Base-by-base conservation (phyloP, 2,888 invertebrate species). In the Aelia acuminata region DNA sequence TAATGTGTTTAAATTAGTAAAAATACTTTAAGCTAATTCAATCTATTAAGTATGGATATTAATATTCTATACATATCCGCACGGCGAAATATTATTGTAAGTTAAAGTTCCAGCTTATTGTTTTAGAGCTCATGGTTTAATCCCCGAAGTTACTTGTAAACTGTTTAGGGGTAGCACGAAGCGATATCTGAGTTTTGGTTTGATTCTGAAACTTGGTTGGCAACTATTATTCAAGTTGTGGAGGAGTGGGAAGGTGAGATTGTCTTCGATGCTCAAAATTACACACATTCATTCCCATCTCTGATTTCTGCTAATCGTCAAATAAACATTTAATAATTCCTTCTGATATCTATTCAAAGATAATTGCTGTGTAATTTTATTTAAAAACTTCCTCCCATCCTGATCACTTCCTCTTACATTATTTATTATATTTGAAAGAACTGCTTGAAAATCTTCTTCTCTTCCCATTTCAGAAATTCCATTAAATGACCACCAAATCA, bases 151-250 rank as follows among this genome's bases (percentile, higher is more conserved):
- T 35, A 70, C 63, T 70, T 70, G 63, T 70, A 70, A n/a, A 26
- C 63, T 18, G 63, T 70, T 70, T 35, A 35, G 63, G 15, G 63
- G 20, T 31, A 70, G 35, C 31, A 35, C 63, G 63, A 18, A 70
- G 63, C 31, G 63, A 70, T 70, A 70, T 70, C 63, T 70, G 63
- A 70, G 63, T 31, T 70, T 70, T 35, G 63, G 63, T 70, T 70
- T 70, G 63, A 70, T 70, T 70, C 63, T 31, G 31, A 7, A 70
- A 70, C 63, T 70, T 70, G 63, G 63, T 70, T 70, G 31, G 31
- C 31, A 70, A 70, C 63, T 70, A 70, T 70, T 70, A 70, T 70
- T 70, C 63, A 70, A 70, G 31, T 70, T 35, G 31, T 18, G 35
- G 63, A 20, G 35, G 63, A 70, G 63, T 70, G 63, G 63, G 31